Evolutionary conservation across 2,888 invertebrate species (phyloP), one percentile per base, ranked within the genome.

Genomic region (Serripes groenlandicus): DNA sequence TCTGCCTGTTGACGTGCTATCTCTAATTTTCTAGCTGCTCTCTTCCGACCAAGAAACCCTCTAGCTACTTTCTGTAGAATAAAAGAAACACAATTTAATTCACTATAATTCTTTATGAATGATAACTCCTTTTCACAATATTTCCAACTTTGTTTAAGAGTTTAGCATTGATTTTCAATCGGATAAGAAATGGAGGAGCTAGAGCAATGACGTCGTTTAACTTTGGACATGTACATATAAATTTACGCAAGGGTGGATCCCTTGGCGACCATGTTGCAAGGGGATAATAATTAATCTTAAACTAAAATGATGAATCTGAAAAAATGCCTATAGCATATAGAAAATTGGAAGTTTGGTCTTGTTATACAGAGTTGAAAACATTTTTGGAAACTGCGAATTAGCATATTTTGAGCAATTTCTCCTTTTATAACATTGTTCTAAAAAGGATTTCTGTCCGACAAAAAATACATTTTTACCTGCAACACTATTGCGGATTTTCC

Each of bases 401-500:
- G 56, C 56, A 23, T 15, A 26, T 56, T 26, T 23, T 23, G 9
- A 56, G 56, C 56, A 2, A n/a, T 56, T 56, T 56, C 56, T 56
- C 7, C 56, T 26, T 56, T 56, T 56, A 3, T 26, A 21, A 56
- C 56, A 56, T 23, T 56, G 56, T 11, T 26, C 23, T 56, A 9
- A 56, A 56, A 2, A 56, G 23, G 26, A 9, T 56, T 26, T 11
- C 23, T n/a, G 3, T 11, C 23, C 3, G 23, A 42, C 42, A 42
- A 42, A 42, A 9, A 42, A 42, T 42, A 42, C 23, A 56, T 11
- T 11, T n/a, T 79, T 89, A 86, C 91, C 87, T 94, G 94, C 62
- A 94, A 79, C 0, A 89, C 72, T n/a, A 91, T 85, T 9, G 92
- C 93, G 26, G 92, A 88, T 77, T 89, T 89, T 5, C 88, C 91